Evolutionary conservation across 1,140 invertebrate species (phyloP), one percentile per base, ranked within the genome.

Genomic region (Drosophila orosa): DNA sequence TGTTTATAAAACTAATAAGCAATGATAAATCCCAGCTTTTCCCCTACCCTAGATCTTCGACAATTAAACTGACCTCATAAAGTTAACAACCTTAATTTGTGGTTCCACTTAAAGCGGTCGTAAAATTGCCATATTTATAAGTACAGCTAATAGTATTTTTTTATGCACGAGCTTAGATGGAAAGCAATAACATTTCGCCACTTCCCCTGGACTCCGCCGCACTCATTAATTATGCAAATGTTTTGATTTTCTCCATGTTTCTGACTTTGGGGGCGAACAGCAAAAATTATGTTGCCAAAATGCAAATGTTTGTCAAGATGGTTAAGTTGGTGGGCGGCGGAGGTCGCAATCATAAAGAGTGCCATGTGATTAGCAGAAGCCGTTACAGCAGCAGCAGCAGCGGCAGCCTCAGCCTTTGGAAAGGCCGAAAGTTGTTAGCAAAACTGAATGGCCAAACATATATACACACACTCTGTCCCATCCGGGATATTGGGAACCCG

Each of bases 201-300:
- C 24, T 25, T 31, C 17, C 45, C 2, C 15, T 9, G 25, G 10
- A 10, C 15, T 54, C 6, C 6, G 12, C 37, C 15, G 35, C 33
- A 75, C 42, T 80, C 73, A 84, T 84, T 84, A 84, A 84, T 84
- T 84, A 84, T 84, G 81, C 73, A 80, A 84, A 84, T 84, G 81
- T 59, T 59, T 85, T 76, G 65, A 54, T 62, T 68, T 57, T 39
- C 50, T 29, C 42, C 76, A 80, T 84, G 80, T 72, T 78, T 50
- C 33, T 35, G 67, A 25, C 65, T 54, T 33, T 33, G 24, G 58
- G 25, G 68, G 12, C 13, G 50, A 52, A 80, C 47, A 74, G 40
- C 68, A 67, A 68, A 84, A 84, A 84, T 85, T 62, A 84, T 84
- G 81, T 74, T 71, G 65, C 77, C 60, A 74, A 85, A 84, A 84